Evolutionary conservation across 1,140 invertebrate genomes (phyloP).

Genomic region (Rhagoletis zephyria): DNA sequence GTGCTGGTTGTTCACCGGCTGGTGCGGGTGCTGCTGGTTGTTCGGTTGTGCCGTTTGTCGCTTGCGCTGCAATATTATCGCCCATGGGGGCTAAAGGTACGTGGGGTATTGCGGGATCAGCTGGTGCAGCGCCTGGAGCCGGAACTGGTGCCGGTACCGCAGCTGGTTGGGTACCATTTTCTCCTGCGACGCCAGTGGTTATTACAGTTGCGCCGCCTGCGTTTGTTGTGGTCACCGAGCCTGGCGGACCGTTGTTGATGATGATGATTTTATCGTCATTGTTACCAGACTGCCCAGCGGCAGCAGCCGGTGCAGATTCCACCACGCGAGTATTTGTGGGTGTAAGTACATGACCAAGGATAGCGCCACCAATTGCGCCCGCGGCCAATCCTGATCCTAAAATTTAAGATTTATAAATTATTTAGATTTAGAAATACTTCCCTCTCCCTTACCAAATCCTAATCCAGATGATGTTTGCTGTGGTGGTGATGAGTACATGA

Average conservation of each 20-base stretch:
- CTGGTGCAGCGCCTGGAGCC: conserved; percentile 57
- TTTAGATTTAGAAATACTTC: not conserved
- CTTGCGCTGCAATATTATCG: conserved; percentile 57
- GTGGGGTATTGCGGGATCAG: conserved; percentile 73
- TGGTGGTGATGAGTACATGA: conserved; percentile 64
- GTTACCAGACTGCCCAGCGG: conserved; percentile 58
- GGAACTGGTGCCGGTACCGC: conserved; percentile 58
- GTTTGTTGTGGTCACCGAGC: conserved; percentile 61
- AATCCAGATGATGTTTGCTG: conserved; percentile 68
- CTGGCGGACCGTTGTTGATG: conserved; percentile 69
- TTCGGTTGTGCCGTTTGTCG: conserved; percentile 41
- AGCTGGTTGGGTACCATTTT: conserved; percentile 58
- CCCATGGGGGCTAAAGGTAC: conserved; percentile 60
- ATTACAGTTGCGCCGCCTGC: conserved; percentile 68
- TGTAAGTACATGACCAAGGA: conserved; percentile 67
- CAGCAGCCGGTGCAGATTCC: conserved; percentile 61
- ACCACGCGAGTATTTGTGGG: conserved; percentile 61
- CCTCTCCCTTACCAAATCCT: conserved; percentile 65
- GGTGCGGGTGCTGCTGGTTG: conserved; percentile 60
- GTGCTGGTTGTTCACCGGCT: conserved; percentile 57
- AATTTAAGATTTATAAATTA: conserved; percentile 27
- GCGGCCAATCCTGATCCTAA: conserved; percentile 67
- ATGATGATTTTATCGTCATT: conserved; percentile 69
- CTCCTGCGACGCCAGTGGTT: conserved; percentile 56
- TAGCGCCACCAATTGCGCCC: conserved; percentile 67